Evolutionary conservation across 2,113 vertebrate species (phyloP).

Genomic region (Plecotus auritus): DNA sequence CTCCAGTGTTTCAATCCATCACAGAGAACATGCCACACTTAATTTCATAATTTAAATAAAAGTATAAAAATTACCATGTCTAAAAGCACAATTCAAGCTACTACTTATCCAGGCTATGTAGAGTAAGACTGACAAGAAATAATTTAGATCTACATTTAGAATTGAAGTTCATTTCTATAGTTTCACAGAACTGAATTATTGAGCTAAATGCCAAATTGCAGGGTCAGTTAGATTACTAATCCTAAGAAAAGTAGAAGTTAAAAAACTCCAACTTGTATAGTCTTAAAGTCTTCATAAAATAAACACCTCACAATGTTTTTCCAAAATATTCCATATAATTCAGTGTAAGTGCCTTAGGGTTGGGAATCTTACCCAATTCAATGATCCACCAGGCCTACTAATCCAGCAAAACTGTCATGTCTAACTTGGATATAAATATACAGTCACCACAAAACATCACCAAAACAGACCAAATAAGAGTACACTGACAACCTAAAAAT

Average conservation of each 20-base stretch:
- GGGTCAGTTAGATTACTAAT: neutral
- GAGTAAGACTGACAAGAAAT: neutral
- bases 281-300: neutral
- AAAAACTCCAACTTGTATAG: neutral
- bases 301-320: neutral
- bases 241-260: neutral
- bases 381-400: neutral
- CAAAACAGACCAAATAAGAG: neutral
- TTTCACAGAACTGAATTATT: constrained; percentile 17
- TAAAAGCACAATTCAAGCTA: neutral
- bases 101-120: neutral
- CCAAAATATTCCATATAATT: neutral
- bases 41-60: neutral
- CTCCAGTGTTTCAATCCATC: neutral
- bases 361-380: neutral
- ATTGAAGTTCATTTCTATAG: neutral
- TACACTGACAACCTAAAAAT: neutral
- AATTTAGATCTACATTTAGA: neutral
- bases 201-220: neutral
- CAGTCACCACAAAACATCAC: neutral
- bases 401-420: neutral
- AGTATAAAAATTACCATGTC: neutral
- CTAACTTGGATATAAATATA: neutral
- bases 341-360: neutral
- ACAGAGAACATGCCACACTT: neutral